phyloP scores from a whole-genome alignment of 2,888 invertebrate genomes.

The Balanococcus diminutus region DNA sequence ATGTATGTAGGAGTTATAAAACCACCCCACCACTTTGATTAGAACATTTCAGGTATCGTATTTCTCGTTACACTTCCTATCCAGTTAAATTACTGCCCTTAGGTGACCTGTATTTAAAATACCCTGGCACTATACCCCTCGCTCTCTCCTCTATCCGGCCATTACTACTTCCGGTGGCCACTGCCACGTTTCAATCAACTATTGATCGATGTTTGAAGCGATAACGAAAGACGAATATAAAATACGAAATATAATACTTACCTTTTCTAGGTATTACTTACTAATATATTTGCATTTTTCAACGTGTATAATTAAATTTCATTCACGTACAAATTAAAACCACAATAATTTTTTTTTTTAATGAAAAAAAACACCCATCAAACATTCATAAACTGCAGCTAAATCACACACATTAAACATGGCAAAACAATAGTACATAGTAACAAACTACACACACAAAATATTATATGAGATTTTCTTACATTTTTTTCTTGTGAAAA shows the following conservation, averaged over 20 bases:
- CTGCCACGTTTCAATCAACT: background rate
- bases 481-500: background rate
- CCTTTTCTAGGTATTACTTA: background rate
- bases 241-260: background rate
- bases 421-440: slow-evolving; percentile 31
- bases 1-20: too few species aligned
- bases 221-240: background rate
- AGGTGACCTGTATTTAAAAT: background rate
- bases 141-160: background rate
- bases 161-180: background rate
- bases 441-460: slow-evolving; percentile 9
- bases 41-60: background rate
- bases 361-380: background rate
- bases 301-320: background rate
- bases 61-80: background rate
- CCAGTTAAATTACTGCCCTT: background rate
- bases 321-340: background rate
- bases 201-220: background rate
- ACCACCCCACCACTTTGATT: too few species aligned
- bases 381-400: background rate
- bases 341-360: background rate
- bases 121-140: background rate
- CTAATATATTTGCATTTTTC: background rate
- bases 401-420: background rate
- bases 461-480: background rate